Evolutionary conservation across 2,113 vertebrate species (phyloP).

Genomic region (Silurus asotus): DNA sequence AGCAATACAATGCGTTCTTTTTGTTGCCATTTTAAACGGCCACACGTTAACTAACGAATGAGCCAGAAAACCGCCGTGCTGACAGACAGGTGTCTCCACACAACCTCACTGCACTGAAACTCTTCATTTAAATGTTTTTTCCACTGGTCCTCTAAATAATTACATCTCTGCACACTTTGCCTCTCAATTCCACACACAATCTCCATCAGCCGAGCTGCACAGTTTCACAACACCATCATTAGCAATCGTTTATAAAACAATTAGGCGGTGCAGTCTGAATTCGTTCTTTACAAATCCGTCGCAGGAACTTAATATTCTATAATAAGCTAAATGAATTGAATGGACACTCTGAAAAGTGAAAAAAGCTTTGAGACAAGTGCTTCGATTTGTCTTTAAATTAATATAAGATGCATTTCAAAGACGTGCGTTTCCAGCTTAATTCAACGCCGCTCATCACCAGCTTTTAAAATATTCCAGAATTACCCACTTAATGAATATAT

Average conservation of each 20-base stretch:
- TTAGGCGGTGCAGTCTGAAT: not conserved
- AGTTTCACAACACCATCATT: conserved; percentile 8
- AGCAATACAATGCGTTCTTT: not conserved
- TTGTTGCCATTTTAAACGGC: not conserved
- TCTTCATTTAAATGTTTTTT: conserved; percentile 1
- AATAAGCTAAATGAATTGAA: not conserved
- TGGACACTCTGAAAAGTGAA: not conserved
- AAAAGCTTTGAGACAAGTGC: not conserved
- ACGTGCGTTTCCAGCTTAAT: not conserved
- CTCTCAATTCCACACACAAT: not conserved
- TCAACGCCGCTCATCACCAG: not conserved
- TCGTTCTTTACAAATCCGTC: not conserved
- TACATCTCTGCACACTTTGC: not conserved
- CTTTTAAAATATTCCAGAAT: not conserved
- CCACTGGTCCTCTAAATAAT: not conserved
- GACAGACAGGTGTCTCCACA: not conserved
- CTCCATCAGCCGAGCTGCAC: conserved; percentile 3
- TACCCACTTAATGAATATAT: not conserved
- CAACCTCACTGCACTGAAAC: not conserved
- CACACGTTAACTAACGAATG: not conserved
- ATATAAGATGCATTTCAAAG: not conserved
- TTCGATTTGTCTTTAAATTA: not conserved
- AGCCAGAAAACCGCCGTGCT: not conserved
- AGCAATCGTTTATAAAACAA: conserved; percentile 19
- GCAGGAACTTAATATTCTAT: not conserved